Conservation (phyloP, 2,113 vertebrate genomes). For the Rhodinocichla rosea region DNA sequence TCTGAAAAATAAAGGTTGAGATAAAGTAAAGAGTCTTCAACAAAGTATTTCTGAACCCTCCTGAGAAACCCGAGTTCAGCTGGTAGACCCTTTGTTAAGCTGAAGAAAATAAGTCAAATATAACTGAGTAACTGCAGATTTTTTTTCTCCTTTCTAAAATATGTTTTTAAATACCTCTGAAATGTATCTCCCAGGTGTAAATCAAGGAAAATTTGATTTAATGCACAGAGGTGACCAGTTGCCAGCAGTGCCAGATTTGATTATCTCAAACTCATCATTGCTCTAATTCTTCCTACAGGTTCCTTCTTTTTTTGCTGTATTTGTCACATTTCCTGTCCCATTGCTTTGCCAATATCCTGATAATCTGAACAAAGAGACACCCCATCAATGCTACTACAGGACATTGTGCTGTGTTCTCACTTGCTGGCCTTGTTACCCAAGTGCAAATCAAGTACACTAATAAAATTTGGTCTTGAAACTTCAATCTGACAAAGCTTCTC, state of each 20-base stretch:
- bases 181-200: not conserved
- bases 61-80: not conserved
- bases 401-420: rapidly evolving
- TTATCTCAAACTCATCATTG: not conserved
- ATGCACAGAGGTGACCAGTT: not conserved
- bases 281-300: not conserved
- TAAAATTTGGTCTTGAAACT: not conserved
- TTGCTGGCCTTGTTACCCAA: not conserved
- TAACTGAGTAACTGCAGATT: not conserved
- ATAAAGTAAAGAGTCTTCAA: not conserved
- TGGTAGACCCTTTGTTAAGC: not conserved
- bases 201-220: not conserved
- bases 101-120: not conserved
- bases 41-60: not conserved
- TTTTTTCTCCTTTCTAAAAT: not conserved
- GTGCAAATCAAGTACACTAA: not conserved
- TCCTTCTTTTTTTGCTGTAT: not conserved
- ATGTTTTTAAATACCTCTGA: not conserved
- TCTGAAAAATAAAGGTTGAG: not conserved
- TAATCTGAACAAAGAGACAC: not conserved
- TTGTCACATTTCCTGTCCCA: not conserved
- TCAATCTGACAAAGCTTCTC: not conserved
- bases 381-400: not conserved
- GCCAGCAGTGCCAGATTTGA: not conserved
- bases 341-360: not conserved